Conservation (phyloP, 1,140 invertebrate genomes). For the Diachasma alloeum region DNA sequence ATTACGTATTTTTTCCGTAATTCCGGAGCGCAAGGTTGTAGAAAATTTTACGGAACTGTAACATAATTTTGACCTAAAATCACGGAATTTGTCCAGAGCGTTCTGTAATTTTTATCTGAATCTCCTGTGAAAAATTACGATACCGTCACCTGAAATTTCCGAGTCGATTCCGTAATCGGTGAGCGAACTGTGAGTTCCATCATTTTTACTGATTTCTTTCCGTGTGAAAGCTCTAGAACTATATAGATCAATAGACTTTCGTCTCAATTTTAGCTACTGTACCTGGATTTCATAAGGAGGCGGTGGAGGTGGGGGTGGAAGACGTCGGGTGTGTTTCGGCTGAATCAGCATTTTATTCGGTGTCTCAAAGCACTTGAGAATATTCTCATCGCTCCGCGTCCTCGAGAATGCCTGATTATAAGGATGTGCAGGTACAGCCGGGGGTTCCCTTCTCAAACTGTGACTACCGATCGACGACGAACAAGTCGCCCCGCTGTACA, state of each 20-base stretch:
- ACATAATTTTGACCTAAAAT: no score
- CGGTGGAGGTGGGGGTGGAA: conserved; percentile 77
- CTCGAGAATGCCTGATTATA: conserved; percentile 67
- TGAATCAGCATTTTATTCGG: conserved; percentile 57
- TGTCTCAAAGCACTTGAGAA: conserved; percentile 72
- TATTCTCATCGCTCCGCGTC: conserved; percentile 80
- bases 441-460: conserved; percentile 64
- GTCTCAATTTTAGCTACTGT: conserved; percentile 15
- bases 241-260: neutral
- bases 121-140: no score
- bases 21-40: no score
- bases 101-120: no score
- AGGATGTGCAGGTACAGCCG: conserved; percentile 63
- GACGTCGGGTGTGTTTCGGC: conserved; percentile 70
- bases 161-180: no score
- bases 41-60: no score
- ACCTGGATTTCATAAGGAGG: conserved; percentile 72
- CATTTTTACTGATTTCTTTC: no score
- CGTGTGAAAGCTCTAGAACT: neutral
- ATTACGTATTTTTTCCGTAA: no score
- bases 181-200: no score
- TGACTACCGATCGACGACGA: conserved; percentile 61
- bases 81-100: no score
- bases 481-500: conserved; percentile 64
- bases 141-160: no score